A percentile compares a stretch with the other conserved stretches of the same genome.
phyloP scores from a whole-genome alignment of 2,113 vertebrate genomes.

The Rhinogobius similis region DNA sequence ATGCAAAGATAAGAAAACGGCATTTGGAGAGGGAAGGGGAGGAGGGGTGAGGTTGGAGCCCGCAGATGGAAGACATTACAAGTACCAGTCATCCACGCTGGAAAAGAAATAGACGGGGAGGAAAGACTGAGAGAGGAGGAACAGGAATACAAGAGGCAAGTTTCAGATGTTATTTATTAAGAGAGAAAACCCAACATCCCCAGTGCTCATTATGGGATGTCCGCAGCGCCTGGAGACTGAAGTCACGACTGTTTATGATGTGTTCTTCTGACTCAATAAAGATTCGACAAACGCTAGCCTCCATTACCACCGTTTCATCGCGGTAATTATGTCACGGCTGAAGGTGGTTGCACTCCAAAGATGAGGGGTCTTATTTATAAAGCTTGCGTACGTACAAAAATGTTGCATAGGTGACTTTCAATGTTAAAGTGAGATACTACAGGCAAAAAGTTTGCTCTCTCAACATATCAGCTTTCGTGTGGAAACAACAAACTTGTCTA shows the following conservation, averaged over 20 bases:
- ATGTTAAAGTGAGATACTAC: too few relatives aligned
- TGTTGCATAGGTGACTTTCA: too few relatives aligned
- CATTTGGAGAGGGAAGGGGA: constrained; percentile 1
- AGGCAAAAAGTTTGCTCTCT: too few relatives aligned
- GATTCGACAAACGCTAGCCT: constrained; percentile 47
- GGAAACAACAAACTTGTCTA: too few relatives aligned
- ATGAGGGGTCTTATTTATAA: too few relatives aligned
- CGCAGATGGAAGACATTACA: constrained; percentile 89
- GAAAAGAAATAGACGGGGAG: constrained; percentile 80
- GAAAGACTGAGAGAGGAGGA: constrained; percentile 51
- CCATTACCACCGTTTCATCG: constrained; percentile 36
- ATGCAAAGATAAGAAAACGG: constrained; percentile 84
- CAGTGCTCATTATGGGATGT: constrained; percentile 77
- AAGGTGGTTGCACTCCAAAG: constrained; percentile 19
- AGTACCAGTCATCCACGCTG: constrained; percentile 84
- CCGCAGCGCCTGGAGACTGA: constrained; percentile 80
- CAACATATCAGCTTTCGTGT: too few relatives aligned
- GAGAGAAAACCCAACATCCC: constrained; percentile 64
- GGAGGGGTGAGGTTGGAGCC: constrained; percentile 29
- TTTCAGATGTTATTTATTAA: constrained; percentile 90
- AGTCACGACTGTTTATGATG: constrained; percentile 58
- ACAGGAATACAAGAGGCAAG: constrained; percentile 72
- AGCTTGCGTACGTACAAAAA: too few relatives aligned
- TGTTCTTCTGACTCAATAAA: constrained; percentile 45
- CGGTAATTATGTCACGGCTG: constrained; percentile 19